Evolutionary conservation across 1,140 invertebrate species (phyloP).

Genomic region (Listronotus bonariensis): DNA sequence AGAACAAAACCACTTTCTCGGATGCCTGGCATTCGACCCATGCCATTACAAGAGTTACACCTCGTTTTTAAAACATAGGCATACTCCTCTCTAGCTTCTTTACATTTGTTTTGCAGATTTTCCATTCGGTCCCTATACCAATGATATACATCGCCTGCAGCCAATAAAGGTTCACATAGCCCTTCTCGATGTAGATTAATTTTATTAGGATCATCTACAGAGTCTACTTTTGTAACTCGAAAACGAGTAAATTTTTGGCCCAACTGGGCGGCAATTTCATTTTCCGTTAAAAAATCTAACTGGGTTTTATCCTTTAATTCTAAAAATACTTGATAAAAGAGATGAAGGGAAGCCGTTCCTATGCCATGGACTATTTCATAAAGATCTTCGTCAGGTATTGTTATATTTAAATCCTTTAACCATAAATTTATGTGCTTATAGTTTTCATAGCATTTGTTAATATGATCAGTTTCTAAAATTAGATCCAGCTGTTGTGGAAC

Average conservation of each 20-base stretch:
- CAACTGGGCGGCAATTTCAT: constrained; percentile 24
- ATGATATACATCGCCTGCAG: constrained; percentile 58
- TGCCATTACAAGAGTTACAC: not conserved
- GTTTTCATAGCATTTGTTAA: constrained; percentile 58
- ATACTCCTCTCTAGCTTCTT: constrained; percentile 40
- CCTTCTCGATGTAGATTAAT: constrained; percentile 4
- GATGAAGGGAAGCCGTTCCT: constrained; percentile 57
- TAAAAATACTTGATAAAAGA: constrained; percentile 66
- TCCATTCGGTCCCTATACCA: constrained; percentile 61
- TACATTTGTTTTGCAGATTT: constrained; percentile 40
- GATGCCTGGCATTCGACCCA: not conserved
- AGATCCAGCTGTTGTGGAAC: constrained; percentile 50
- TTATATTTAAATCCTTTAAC: constrained; percentile 59
- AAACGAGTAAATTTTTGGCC: not conserved
- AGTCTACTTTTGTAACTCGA: constrained; percentile 4
- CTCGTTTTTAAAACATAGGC: constrained; percentile 8
- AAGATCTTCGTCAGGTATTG: constrained; percentile 57
- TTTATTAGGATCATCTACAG: constrained; percentile 8
- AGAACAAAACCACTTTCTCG: constrained; percentile 9
- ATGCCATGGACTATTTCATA: constrained; percentile 59
- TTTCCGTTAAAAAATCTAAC: constrained; percentile 33
- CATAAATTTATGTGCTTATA: constrained; percentile 58
- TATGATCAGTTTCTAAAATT: constrained; percentile 52
- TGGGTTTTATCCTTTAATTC: constrained; percentile 60
- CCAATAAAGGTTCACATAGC: constrained; percentile 52